Conservation (phyloP, 2,113 vertebrate species). For the Stigmatopora nigra region DNA sequence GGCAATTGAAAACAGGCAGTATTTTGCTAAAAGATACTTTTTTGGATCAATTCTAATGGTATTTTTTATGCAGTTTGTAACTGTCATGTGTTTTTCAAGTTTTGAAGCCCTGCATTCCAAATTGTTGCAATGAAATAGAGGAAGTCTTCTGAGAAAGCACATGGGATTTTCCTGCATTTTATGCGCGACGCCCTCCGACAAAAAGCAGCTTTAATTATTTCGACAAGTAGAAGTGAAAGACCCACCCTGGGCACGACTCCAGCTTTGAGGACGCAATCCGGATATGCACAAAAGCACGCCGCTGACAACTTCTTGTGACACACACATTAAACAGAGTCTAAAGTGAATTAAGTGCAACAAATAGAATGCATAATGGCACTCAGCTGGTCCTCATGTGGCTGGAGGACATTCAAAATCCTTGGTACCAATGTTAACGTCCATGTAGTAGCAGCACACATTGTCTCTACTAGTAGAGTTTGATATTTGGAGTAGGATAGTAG, state of each 20-base stretch:
- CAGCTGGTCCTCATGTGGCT: conserved; percentile 83
- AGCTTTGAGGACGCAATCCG: conserved; percentile 37
- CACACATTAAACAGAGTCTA: conserved; percentile 3
- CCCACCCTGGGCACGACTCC: conserved; percentile 49
- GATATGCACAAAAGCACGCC: conserved; percentile 24
- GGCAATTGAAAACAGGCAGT: too few relatives aligned
- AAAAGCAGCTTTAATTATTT: conserved; percentile 39
- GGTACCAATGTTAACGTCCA: background rate
- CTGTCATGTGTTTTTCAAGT: too few relatives aligned
- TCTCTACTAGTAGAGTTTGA: background rate
- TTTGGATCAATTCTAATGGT: too few relatives aligned
- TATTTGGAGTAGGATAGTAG: too few relatives aligned
- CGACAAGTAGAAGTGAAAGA: conserved; percentile 33
- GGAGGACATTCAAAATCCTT: background rate
- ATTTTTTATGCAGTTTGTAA: too few relatives aligned
- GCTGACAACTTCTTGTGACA: conserved; percentile 8
- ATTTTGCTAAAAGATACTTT: too few relatives aligned
- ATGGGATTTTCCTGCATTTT: background rate
- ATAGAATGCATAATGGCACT: conserved; percentile 66
- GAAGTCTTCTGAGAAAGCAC: background rate
- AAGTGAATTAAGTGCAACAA: conserved; percentile 32
- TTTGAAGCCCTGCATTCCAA: background rate
- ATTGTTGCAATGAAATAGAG: background rate
- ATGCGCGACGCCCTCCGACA: conserved; percentile 16
- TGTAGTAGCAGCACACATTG: background rate